phyloP scores from a whole-genome alignment of 2,797 vertebrate genomes.

The Coregonus sp. region DNA sequence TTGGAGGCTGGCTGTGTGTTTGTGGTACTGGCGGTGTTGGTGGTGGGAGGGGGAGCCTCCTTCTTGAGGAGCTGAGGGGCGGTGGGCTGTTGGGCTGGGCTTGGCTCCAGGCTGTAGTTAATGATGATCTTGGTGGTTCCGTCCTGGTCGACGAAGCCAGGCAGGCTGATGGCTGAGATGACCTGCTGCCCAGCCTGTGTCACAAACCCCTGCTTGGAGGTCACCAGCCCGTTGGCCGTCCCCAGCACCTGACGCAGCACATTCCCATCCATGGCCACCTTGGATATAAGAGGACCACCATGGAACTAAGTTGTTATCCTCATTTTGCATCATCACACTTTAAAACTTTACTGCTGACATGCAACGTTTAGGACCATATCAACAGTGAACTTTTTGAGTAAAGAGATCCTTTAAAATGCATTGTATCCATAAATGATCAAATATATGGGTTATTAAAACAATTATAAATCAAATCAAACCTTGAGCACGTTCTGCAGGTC shows the following conservation, averaged over 20 bases:
- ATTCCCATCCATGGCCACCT: conserved; percentile 89
- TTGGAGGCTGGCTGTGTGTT: conserved; percentile 69
- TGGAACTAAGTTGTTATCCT: background rate
- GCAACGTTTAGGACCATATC: too few species aligned
- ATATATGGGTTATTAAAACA: too few species aligned
- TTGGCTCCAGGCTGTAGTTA: conserved; percentile 91
- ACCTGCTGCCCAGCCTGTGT: conserved; percentile 83
- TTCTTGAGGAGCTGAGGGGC: conserved; percentile 77
- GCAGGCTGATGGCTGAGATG: conserved; percentile 92
- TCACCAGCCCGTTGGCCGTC: conserved; percentile 78
- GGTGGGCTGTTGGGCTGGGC: conserved; percentile 22
- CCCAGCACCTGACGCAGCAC: conserved; percentile 90
- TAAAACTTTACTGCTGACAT: too few species aligned
- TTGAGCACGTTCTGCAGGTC: conserved; percentile 96
- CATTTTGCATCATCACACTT: too few species aligned
- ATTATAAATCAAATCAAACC: background rate
- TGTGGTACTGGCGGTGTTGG: conserved; percentile 25
- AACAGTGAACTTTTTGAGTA: too few species aligned
- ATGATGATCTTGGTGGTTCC: conserved; percentile 98
- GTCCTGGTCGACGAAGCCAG: conserved; percentile 92
- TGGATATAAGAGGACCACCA: background rate
- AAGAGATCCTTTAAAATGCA: too few species aligned
- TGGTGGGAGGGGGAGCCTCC: conserved; percentile 57
- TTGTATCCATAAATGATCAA: too few species aligned
- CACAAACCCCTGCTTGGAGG: conserved; percentile 66